Conservation (phyloP, 2,113 vertebrate genomes). For the Orcinus orca region DNA sequence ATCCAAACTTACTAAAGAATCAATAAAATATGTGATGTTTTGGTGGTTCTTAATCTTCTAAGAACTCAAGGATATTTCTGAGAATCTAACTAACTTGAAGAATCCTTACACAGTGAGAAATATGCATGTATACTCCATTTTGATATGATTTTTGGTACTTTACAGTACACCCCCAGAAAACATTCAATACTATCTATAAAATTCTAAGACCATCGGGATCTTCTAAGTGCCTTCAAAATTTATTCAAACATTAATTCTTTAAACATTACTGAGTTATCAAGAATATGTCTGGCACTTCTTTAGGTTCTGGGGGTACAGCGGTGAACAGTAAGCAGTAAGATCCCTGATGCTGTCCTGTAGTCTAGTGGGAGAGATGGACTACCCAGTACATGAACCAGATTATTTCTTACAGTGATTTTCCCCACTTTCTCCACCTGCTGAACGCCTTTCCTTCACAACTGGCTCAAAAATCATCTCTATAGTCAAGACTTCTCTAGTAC, state of each 20-base stretch:
- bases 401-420: not conserved
- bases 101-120: not conserved
- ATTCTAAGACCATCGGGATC: not conserved
- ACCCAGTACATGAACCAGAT: not conserved
- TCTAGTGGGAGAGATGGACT: not conserved
- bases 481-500: not conserved
- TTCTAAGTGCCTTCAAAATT: not conserved
- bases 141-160: conserved; percentile 4
- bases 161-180: not conserved
- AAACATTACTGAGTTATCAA: not conserved
- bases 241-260: not conserved
- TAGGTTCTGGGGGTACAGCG: not conserved
- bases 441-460: not conserved
- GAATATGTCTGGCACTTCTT: not conserved
- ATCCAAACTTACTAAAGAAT: not conserved
- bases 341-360: not conserved
- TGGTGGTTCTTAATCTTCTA: not conserved
- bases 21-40: not conserved
- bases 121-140: not conserved
- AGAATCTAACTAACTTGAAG: not conserved
- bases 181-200: not conserved
- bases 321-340: not conserved
- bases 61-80: not conserved
- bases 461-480: not conserved
- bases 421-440: not conserved